Evolutionary conservation across 2,113 vertebrate genomes (phyloP).

Genomic region (Colossoma macropomum): DNA sequence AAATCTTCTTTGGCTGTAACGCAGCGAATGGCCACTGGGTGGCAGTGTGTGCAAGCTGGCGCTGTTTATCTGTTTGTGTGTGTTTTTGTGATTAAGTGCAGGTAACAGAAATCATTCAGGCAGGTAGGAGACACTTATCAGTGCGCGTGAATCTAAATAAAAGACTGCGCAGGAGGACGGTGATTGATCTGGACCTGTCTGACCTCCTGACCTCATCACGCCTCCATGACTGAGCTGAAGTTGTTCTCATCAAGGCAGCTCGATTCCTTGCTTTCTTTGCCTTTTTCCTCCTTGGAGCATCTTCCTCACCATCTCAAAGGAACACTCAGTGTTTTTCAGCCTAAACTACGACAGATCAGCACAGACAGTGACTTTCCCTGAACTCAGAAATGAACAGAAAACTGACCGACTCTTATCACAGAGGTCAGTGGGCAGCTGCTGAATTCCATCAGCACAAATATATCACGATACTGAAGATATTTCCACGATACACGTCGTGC

Average conservation of each 20-base stretch:
- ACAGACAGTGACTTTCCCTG: no score
- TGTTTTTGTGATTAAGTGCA: neutral
- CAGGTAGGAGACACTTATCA: neutral
- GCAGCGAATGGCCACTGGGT: conserved; percentile 54
- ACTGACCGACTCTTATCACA: no score
- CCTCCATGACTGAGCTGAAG: neutral
- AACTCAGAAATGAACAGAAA: no score
- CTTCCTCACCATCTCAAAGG: no score
- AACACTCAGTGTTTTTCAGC: no score
- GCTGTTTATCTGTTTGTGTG: neutral
- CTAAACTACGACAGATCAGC: no score
- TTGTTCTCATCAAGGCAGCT: no score
- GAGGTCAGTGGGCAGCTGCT: no score
- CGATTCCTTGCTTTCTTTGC: neutral
- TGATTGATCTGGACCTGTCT: neutral
- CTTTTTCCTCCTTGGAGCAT: no score
- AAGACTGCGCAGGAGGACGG: neutral
- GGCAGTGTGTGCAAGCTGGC: conserved; percentile 48
- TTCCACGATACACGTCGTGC: no score
- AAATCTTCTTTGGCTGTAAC: neutral
- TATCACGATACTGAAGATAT: no score
- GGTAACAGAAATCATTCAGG: neutral
- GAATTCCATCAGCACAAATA: no score
- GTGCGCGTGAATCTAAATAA: neutral
- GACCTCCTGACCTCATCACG: neutral